These are phyloP conservation scores for Danionella cerebrum DNA, from an alignment of 2,113 vertebrate genomes.

Conservation along the genomic window DNA sequence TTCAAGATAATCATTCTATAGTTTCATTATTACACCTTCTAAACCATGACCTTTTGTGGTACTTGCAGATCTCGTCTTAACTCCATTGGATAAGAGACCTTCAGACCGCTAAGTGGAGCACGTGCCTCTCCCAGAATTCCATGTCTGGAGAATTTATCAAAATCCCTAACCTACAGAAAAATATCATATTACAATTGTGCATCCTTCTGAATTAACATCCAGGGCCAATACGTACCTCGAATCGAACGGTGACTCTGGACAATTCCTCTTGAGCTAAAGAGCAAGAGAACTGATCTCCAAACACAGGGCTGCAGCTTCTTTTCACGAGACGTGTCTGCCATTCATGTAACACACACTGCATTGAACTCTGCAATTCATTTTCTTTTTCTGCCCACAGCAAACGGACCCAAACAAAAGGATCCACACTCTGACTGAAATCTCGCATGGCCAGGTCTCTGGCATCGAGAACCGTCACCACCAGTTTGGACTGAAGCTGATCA, in stretches of 20 bases:
- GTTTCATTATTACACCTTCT: neutral
- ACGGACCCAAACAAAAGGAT: conserved; percentile 47
- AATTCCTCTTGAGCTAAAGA: conserved; percentile 45
- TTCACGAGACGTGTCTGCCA: conserved; percentile 59
- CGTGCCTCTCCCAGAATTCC: conserved; percentile 60
- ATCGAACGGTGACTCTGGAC: conserved; percentile 51
- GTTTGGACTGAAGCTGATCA: conserved; percentile 40
- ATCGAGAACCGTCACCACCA: conserved; percentile 59
- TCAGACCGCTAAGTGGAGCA: conserved; percentile 45
- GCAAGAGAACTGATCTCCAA: conserved; percentile 63
- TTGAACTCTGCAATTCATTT: conserved; percentile 29
- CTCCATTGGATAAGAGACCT: conserved; percentile 56
- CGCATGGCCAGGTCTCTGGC: conserved; percentile 43
- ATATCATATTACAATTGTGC: no score
- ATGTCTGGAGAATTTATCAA: conserved; percentile 67
- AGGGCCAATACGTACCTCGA: conserved; percentile 50
- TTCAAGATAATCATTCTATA: neutral
- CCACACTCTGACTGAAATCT: conserved; percentile 24
- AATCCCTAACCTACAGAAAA: conserved; percentile 59
- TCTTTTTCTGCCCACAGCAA: conserved; percentile 48
- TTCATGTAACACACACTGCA: conserved; percentile 48
- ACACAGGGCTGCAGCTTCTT: conserved; percentile 53
- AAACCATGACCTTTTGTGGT: conserved; percentile 55
- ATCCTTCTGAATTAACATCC: neutral
- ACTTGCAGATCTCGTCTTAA: conserved; percentile 57